Percentiles rank a stretch among this genome's conserved stretches.
These are phyloP conservation scores for Lucilia cuprina DNA, from an alignment of 1,140 invertebrate genomes.

Conservation along the genomic window DNA sequence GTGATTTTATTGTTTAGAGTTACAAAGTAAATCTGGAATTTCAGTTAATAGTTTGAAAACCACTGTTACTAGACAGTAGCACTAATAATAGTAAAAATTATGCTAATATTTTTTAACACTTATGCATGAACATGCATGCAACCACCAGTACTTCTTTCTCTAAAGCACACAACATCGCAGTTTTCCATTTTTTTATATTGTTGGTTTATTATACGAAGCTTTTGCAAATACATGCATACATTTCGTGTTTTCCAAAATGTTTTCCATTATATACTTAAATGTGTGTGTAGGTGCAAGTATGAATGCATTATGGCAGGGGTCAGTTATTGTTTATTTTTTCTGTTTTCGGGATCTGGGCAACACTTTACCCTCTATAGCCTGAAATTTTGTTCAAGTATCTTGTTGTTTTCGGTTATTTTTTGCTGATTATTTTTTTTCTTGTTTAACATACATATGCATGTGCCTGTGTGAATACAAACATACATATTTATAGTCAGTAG, in stretches of 20 bases:
- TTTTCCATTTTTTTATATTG: not conserved
- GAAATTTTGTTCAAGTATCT: not conserved
- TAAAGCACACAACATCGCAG: not conserved
- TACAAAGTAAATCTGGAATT: too few relatives aligned
- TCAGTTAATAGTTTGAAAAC: too few relatives aligned
- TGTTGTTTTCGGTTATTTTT: not conserved
- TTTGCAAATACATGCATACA: not conserved
- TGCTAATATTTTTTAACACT: conserved; percentile 26
- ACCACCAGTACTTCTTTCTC: not conserved
- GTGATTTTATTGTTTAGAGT: too few relatives aligned
- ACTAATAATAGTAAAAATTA: conserved; percentile 24
- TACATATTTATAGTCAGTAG: not conserved
- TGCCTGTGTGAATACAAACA: not conserved
- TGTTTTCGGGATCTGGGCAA: not conserved
- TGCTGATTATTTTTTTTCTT: not conserved
- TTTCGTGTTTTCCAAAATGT: not conserved
- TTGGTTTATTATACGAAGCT: not conserved
- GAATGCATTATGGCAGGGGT: not conserved
- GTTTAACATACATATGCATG: not conserved
- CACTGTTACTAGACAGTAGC: too few relatives aligned
- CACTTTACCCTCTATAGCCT: not conserved
- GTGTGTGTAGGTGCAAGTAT: not conserved
- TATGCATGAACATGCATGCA: not conserved
- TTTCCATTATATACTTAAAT: not conserved
- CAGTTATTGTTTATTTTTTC: not conserved